These are phyloP conservation scores for Trichacis sp. DNA, from an alignment of 2,888 invertebrate genomes.

Conservation along the genomic window DNA sequence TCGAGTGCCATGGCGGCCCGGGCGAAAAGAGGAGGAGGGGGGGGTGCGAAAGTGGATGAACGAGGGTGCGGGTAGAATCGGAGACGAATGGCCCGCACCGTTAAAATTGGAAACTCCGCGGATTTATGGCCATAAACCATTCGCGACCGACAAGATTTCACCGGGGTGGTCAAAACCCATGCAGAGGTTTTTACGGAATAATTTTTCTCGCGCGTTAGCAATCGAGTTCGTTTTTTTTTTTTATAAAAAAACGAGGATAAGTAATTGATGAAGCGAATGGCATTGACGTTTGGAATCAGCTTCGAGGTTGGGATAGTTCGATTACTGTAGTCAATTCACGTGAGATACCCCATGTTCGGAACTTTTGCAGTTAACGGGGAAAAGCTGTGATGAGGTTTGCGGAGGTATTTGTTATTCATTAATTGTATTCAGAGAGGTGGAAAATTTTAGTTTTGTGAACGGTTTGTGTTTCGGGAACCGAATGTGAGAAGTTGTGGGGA, in stretches of 20 bases:
- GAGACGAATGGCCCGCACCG: slow-evolving; percentile 50
- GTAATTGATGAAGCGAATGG: background rate
- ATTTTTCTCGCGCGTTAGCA: background rate
- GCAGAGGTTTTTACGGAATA: background rate
- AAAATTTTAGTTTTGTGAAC: no score
- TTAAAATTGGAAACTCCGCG: slow-evolving; percentile 52
- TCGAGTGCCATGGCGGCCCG: slow-evolving; percentile 33
- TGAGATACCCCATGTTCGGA: background rate
- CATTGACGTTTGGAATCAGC: background rate
- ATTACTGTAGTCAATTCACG: background rate
- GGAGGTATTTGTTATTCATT: no score
- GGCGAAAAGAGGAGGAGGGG: slow-evolving; percentile 11
- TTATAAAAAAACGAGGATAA: background rate
- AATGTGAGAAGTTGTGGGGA: no score
- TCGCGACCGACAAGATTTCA: slow-evolving; percentile 24
- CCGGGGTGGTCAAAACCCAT: background rate
- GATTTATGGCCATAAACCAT: slow-evolving; percentile 48
- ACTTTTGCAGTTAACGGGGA: background rate
- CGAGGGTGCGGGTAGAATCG: slow-evolving; percentile 1
- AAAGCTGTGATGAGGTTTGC: no score
- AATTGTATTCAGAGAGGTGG: no score
- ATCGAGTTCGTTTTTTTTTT: no score
- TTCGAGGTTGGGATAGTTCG: background rate
- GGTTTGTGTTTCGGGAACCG: no score
- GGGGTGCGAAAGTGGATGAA: slow-evolving; percentile 9